Evolutionary conservation across 2,888 invertebrate genomes (phyloP), one percentile per base, ranked within the genome.

Genomic region (Dromius quadrimaculatus): DNA sequence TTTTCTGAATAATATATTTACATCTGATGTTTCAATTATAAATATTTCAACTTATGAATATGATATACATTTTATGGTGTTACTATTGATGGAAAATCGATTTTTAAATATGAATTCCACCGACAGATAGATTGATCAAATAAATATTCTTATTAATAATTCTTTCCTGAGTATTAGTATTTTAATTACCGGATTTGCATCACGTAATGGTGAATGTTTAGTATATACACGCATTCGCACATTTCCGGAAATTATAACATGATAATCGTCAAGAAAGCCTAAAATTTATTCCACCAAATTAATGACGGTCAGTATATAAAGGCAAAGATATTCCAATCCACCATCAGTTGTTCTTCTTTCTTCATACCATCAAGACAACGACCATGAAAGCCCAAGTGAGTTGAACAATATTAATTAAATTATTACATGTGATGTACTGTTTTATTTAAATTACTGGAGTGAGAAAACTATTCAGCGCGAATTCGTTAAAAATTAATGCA

Each of bases 231-330:
- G 32, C 32, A 57, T 34, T 57, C 13, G 13, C 15, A 34, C 9
- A 34, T 5, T 9, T 34, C 57, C 57, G 57, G 57, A 57, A 41
- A 57, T 5, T 17, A 34, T 34, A 34, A 57, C 34, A 34, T 11
- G 6, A 1, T 6, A 17, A 41, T 41, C 41, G 41, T 8, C 41
- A 41, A 54, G 57, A 57, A 57, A 57, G 57, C 57, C 57, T 47
- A 47, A 47, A 47, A 47, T 47, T 47, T 47, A 47, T 47, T 13
- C 47, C 8, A 47, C n/a, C 9, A 34, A 57, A 34, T 32, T 34
- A 57, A 57, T 34, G 57, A 41, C 15, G 41, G 19, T 20, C 22
- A 47, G 32, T 57, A 57, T 57, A 57, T 15, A 57, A 17, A 57
- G 15, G 11, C 34, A n/a, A 32, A 19, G 15, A 11, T 23, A 15